A percentile compares a stretch with the other conserved stretches of the same genome.
Conservation (phyloP, 2,797 vertebrate genomes). For the Notolabrus celidotus region DNA sequence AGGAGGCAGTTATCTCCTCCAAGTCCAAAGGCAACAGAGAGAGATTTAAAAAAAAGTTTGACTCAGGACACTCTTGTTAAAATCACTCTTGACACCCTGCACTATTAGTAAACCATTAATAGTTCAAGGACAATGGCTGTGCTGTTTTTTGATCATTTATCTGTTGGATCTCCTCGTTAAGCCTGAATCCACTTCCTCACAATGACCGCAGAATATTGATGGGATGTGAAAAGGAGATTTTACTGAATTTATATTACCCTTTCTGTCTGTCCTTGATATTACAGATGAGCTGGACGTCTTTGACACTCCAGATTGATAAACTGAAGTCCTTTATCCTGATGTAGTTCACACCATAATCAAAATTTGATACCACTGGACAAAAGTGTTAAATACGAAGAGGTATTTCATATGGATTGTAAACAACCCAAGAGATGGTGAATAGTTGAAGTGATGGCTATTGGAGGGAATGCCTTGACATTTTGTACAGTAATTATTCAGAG, state of each 20-base stretch:
- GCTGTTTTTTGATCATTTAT: constrained; percentile 80
- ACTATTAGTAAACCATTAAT: constrained; percentile 78
- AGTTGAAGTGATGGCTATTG: no score
- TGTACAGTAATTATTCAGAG: no score
- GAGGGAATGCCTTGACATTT: no score
- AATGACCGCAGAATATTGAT: constrained; percentile 76
- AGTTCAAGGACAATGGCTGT: constrained; percentile 81
- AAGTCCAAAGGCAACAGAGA: constrained; percentile 59
- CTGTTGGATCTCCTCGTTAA: constrained; percentile 72
- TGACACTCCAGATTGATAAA: constrained; percentile 53
- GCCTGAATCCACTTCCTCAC: constrained; percentile 47
- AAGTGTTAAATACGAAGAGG: background rate
- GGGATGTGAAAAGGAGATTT: constrained; percentile 58
- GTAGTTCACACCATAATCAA: constrained; percentile 1
- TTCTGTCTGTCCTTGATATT: constrained; percentile 59
- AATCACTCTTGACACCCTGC: constrained; percentile 73
- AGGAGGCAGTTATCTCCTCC: constrained; percentile 48
- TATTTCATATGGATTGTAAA: background rate
- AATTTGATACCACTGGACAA: constrained; percentile 6
- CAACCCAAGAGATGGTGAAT: no score
- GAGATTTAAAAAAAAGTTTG: constrained; percentile 68
- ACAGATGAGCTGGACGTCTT: constrained; percentile 43
- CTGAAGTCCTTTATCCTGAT: constrained; percentile 34
- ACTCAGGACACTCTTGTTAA: constrained; percentile 75
- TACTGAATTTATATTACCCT: constrained; percentile 55